phyloP scores from a whole-genome alignment of 1,140 invertebrate genomes.

The Drosophila albomicans region DNA sequence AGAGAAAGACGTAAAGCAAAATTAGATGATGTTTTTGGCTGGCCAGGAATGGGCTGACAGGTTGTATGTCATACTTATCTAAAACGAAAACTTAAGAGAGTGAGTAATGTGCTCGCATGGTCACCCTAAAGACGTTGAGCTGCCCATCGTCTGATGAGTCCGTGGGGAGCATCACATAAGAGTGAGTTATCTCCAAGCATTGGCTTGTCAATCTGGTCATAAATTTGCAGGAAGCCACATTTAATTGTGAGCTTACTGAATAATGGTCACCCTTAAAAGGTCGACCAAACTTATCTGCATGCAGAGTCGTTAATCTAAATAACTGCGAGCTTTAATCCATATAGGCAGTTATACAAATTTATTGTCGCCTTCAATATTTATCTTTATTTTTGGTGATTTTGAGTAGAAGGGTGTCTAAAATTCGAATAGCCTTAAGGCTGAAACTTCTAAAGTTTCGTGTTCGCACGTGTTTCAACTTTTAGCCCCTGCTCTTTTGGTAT shows the following conservation, averaged over 20 bases:
- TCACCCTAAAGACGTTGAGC: neutral
- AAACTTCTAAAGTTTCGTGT: conserved; percentile 1
- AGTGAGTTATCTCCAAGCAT: neutral
- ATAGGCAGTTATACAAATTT: neutral
- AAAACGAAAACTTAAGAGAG: neutral
- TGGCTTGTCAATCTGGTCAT: conserved; percentile 2
- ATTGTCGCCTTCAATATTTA: neutral
- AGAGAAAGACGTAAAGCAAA: conserved; percentile 32
- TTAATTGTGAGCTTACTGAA: neutral
- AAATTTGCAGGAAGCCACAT: neutral
- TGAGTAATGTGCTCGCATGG: conserved; percentile 3
- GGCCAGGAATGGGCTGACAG: neutral
- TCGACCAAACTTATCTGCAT: too few species aligned
- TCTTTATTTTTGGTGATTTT: too few species aligned
- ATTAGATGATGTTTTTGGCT: conserved; percentile 30
- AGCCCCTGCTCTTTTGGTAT: conserved; percentile 2
- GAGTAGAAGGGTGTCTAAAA: neutral
- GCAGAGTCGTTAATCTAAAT: too few species aligned
- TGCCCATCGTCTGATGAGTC: conserved; percentile 1
- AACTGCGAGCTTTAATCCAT: too few species aligned
- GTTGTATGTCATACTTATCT: neutral
- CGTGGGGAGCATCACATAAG: neutral
- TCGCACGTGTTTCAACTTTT: conserved; percentile 15
- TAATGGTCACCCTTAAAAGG: neutral
- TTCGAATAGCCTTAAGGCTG: neutral